A percentile compares a stretch with the other conserved stretches of the same genome.
Evolutionary conservation across 2,888 invertebrate genomes (phyloP).

Genomic region (Raillietiella orientalis): DNA sequence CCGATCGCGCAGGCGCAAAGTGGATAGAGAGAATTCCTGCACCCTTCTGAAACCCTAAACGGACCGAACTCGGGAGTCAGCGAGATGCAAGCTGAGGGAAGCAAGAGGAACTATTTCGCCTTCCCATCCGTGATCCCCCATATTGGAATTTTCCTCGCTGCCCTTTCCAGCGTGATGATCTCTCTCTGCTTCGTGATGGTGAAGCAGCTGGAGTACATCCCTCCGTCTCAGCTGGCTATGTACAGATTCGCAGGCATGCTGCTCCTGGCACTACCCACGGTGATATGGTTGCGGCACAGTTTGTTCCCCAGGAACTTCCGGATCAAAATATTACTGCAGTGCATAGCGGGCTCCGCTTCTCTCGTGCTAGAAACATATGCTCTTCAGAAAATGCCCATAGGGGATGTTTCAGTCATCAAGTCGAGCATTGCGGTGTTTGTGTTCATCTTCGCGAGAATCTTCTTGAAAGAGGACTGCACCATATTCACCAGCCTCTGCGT

Average conservation of each 20-base stretch:
- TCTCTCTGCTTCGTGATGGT: conserved; percentile 70
- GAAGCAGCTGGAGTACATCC: conserved; percentile 40
- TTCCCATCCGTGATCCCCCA: too few species aligned
- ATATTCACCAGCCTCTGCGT: conserved; percentile 53
- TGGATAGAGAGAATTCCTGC: too few species aligned
- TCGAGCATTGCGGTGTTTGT: conserved; percentile 80
- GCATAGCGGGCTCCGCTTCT: conserved; percentile 54
- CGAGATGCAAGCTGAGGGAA: too few species aligned
- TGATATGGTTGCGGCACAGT: too few species aligned
- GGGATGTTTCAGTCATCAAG: conserved; percentile 64
- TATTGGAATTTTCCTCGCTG: conserved; percentile 46
- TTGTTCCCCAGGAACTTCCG: too few species aligned
- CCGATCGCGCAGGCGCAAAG: too few species aligned
- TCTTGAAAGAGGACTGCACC: conserved; percentile 60
- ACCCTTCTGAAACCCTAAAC: too few species aligned
- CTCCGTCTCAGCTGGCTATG: conserved; percentile 60
- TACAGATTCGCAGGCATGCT: conserved; percentile 60
- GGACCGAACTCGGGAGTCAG: too few species aligned
- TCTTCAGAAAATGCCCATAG: conserved; percentile 61
- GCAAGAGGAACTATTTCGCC: too few species aligned
- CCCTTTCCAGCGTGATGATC: conserved; percentile 57
- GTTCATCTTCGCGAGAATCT: conserved; percentile 24
- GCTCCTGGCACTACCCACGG: too few species aligned
- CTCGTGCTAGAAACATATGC: conserved; percentile 70
- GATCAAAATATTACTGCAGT: conserved; percentile 42